These are phyloP conservation scores for Campaea margaritaria DNA, from an alignment of 2,888 invertebrate genomes.

Conservation along the genomic window DNA sequence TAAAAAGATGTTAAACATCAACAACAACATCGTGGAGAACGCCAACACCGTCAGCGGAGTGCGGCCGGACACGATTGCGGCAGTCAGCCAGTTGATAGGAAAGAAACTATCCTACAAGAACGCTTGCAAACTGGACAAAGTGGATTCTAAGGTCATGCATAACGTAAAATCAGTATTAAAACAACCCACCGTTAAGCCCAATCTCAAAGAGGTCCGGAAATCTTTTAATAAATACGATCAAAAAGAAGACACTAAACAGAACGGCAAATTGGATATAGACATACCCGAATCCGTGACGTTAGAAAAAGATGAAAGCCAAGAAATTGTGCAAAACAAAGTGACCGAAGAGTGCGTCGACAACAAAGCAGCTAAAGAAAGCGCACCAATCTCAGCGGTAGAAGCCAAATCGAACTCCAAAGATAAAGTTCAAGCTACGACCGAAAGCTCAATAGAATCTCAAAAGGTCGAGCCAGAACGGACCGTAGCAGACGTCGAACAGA, in stretches of 20 bases:
- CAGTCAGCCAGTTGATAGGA: slow-evolving; percentile 72
- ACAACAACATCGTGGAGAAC: slow-evolving; percentile 78
- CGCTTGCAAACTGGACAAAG: slow-evolving; percentile 71
- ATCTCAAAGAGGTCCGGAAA: slow-evolving; percentile 58
- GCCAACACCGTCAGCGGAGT: slow-evolving; percentile 64
- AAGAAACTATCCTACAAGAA: slow-evolving; percentile 74
- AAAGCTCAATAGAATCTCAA: slow-evolving; percentile 42
- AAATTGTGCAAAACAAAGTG: slow-evolving; percentile 45
- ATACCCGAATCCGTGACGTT: slow-evolving; percentile 25
- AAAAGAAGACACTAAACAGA: slow-evolving; percentile 45
- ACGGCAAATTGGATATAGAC: slow-evolving; percentile 42
- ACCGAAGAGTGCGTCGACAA: slow-evolving; percentile 26
- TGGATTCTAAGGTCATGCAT: slow-evolving; percentile 73
- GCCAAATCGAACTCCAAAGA: slow-evolving; percentile 37
- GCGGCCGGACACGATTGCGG: slow-evolving; percentile 69
- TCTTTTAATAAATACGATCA: slow-evolving; percentile 44
- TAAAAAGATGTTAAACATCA: slow-evolving; percentile 78
- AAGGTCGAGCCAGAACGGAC: slow-evolving; percentile 36
- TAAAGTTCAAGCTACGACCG: slow-evolving; percentile 28
- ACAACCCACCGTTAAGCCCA: slow-evolving; percentile 62
- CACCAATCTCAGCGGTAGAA: slow-evolving; percentile 19
- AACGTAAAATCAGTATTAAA: slow-evolving; percentile 77
- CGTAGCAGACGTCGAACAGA: slow-evolving; percentile 32
- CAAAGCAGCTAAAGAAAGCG: slow-evolving; percentile 33
- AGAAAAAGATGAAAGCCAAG: slow-evolving; percentile 43